Base-by-base conservation (phyloP, 2,797 vertebrate genomes). In the Mormyrus proboscirostris region DNA sequence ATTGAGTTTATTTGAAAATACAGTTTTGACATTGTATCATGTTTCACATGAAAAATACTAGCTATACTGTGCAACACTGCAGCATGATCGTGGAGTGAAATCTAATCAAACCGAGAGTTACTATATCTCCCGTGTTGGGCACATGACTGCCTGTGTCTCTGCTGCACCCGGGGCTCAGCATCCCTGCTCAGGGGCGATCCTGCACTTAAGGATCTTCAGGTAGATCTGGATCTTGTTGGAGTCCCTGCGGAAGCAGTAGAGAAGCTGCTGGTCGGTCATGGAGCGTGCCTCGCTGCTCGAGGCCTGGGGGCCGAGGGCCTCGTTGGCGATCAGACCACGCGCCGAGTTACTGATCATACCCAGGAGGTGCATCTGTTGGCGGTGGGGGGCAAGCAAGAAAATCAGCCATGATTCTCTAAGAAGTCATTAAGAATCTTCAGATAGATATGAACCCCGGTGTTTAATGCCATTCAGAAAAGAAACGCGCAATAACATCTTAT, bases 161-260 rank as follows among this genome's bases (percentile, higher is more conserved):
- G 44, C 14, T 49, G 12, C 14, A 19, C 87, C 89, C 87, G 87
- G 55, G 90, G 57, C 89, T 95, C 90, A 97, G 92, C 96, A 97
- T 87, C 92, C 94, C 1, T 96, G 94, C 88, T 96, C 95, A 0
- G 96, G 95, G 86, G 96, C 92, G 7, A 95, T 96, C 62, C 96
- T 95, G 92, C 96, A 97, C 92, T 97, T 97, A 0, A 97, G 95
- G 92, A 97, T 95, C 94, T 96, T 97, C 92, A 97, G 93, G 94
- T 96, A 97, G 94, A 96, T 97, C 94, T 97, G 96, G 89, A 97
- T 95, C 93, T 97, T 97, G 93, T 96, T 96, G 51, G 97, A 96
- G 91, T 97, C 96, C 89, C 97, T 94, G 73, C 96, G 95, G 88
- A 97, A 97, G 90, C 97, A 98, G 92, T 95, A 96, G 83, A 97